phyloP scores from a whole-genome alignment of 2,888 invertebrate species.

The Dynastes maya region DNA sequence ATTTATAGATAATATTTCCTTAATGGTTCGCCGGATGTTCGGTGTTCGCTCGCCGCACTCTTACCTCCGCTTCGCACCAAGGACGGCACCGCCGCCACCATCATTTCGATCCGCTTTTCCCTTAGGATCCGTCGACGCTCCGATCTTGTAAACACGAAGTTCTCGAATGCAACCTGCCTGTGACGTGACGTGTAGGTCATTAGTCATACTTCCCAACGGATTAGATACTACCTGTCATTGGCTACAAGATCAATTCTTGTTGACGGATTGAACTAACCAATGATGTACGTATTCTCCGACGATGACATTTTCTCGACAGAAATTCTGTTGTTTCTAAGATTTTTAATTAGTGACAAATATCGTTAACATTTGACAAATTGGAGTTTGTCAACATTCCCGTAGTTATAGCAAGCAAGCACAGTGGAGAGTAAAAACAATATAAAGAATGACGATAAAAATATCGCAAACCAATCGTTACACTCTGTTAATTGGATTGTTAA shows the following conservation, averaged over 20 bases:
- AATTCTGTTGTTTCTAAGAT: not conserved
- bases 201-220: constrained; percentile 68
- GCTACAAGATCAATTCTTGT: constrained; percentile 69
- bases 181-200: constrained; percentile 66
- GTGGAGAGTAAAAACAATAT: too few species aligned
- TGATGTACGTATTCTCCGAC: constrained; percentile 14
- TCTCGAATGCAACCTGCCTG: constrained; percentile 57
- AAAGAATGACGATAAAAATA: too few species aligned
- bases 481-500: too few species aligned
- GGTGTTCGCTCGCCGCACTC: constrained; percentile 5
- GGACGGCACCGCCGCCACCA: not conserved
- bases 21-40: constrained; percentile 48
- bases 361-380: too few species aligned
- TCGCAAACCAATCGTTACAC: too few species aligned
- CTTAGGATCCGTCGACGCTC: constrained; percentile 7
- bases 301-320: not conserved
- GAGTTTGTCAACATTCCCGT: not conserved
- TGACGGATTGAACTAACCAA: constrained; percentile 65
- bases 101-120: not conserved
- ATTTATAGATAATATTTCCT: constrained; percentile 52
- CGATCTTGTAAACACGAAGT: constrained; percentile 49
- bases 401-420: too few species aligned
- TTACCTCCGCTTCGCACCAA: not conserved
- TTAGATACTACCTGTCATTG: constrained; percentile 67
- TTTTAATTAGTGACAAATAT: too few species aligned